Evolutionary conservation across 2,888 invertebrate genomes (phyloP).

Genomic region (Gryllus longicercus): DNA sequence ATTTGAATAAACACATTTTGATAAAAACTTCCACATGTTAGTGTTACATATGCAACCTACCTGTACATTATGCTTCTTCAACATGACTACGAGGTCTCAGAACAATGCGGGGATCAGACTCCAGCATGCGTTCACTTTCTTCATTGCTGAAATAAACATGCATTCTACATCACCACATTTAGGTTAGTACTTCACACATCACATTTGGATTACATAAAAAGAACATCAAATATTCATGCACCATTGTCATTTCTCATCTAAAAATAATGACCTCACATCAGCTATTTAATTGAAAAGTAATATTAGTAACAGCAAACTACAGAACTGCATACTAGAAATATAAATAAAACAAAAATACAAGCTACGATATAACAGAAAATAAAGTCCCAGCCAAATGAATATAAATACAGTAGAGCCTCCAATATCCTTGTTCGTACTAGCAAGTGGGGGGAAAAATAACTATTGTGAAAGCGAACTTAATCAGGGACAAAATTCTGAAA

Average conservation of each 20-base stretch:
- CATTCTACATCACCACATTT: slow-evolving; percentile 12
- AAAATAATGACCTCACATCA: background rate
- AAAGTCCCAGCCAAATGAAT: background rate
- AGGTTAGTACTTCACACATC: background rate
- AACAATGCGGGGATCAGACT: slow-evolving; percentile 65
- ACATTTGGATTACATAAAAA: background rate
- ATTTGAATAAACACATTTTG: too few relatives aligned
- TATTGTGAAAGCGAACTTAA: too few relatives aligned
- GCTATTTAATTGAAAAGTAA: background rate
- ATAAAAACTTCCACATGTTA: too few relatives aligned
- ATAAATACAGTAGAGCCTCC: slow-evolving; percentile 3
- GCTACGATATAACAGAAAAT: too few relatives aligned
- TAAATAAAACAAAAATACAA: background rate
- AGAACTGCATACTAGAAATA: background rate
- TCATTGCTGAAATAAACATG: slow-evolving; percentile 54
- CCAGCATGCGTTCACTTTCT: slow-evolving; percentile 73
- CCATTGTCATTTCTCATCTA: background rate
- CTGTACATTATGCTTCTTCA: slow-evolving; percentile 50
- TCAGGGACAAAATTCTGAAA: too few relatives aligned
- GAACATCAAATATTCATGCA: background rate
- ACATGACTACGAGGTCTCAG: slow-evolving; percentile 61
- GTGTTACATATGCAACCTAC: background rate
- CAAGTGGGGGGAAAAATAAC: too few relatives aligned
- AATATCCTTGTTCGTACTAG: background rate
- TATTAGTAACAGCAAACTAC: background rate